Conservation (phyloP, 2,797 vertebrate genomes). For the Rhodeus uyekii region DNA sequence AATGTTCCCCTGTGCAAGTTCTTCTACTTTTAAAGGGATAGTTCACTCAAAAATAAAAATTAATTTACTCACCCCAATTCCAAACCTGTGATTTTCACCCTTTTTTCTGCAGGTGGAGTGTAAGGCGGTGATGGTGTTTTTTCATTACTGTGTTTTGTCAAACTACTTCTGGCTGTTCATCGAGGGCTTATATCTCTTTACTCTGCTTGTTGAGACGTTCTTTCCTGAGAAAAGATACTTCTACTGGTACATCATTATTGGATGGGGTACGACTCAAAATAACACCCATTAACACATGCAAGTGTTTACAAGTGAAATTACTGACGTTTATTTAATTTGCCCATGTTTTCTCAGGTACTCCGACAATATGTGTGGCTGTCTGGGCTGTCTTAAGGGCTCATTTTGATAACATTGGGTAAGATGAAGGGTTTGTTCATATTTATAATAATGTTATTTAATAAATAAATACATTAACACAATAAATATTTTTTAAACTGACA, state of each 20-base stretch:
- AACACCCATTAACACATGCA: neutral
- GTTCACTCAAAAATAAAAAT: neutral
- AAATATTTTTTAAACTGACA: neutral
- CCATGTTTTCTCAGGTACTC: constrained; percentile 81
- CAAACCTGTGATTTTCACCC: neutral
- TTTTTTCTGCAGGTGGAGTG: constrained; percentile 84
- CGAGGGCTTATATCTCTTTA: constrained; percentile 97
- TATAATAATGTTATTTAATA: neutral
- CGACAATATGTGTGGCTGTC: constrained; percentile 91
- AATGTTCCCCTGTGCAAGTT: neutral
- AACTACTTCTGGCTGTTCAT: constrained; percentile 99
- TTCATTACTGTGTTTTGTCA: constrained; percentile 98
- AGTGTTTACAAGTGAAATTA: neutral
- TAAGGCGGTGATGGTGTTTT: constrained; percentile 96
- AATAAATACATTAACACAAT: no score
- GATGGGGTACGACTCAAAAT: constrained; percentile 85
- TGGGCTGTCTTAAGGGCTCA: constrained; percentile 94
- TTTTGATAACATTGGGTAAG: constrained; percentile 89
- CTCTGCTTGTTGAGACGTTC: constrained; percentile 95
- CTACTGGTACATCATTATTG: constrained; percentile 98
- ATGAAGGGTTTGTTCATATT: neutral
- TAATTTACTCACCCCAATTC: neutral
- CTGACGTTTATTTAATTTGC: neutral
- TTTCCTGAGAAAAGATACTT: constrained; percentile 97
- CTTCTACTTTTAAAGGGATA: neutral